Base-by-base conservation (phyloP, 2,113 vertebrate species). In the Leptobrachium leishanense region DNA sequence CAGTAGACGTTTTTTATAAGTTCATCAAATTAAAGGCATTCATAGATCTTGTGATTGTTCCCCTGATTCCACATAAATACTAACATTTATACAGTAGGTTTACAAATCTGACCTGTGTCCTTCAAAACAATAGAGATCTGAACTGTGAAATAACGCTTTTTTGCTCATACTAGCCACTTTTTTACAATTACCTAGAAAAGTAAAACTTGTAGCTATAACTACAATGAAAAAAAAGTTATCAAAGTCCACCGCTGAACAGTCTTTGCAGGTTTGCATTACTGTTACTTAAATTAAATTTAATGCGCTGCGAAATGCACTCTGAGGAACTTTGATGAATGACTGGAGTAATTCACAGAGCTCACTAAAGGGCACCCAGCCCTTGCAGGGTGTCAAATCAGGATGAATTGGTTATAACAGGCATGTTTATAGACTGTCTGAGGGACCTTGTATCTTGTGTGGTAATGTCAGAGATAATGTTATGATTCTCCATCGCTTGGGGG, bases 381-480 rank as follows among this genome's bases (percentile, higher is more conserved):
- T 92, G 91, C 92, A 85, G 89, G 92, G 93, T 93, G 92, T 94
- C 92, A 93, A 86, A 86, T 82, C 88, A 88, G 80, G 90, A 94
- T 93, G 94, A 92, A 94, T 94, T 92, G 91, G 93, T 92, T 93
- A 91, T 91, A 85, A 88, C 93, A 93, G 92, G 91, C 92, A 91
- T 95, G 94, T 96, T 95, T 96, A 95, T 94, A 93, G 93, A 95
- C 93, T 90, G 91, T 91, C 92, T 91, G 85, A 87, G 92, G 93
- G 95, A 93, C 89, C 92, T 90, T 90, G 92, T 88, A 90, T 93
- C 92, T 81, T 94, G 95, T 96, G 95, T 94, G 95, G 95, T 95
- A 94, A 96, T 93, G 95, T 94, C 94, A 96, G 94, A 94, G 92
- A 93, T 94, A 95, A 95, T 97, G 95, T 97, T 98, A 93, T 97